These are phyloP conservation scores for Numida meleagris DNA, from an alignment of 2,113 vertebrate genomes.

Conservation along the genomic window DNA sequence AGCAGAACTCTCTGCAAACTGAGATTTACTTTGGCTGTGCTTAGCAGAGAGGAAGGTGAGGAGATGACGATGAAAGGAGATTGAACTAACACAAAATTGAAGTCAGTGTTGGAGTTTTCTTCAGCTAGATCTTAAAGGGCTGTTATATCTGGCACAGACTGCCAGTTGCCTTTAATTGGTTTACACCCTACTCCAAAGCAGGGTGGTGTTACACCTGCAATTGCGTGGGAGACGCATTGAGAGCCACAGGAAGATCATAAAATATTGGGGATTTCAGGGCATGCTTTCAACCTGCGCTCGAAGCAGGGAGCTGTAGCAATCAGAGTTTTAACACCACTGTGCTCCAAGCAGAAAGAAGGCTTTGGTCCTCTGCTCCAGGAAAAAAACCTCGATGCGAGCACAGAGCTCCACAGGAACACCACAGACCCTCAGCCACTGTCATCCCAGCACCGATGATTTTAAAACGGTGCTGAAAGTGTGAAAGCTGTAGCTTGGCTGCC, in stretches of 20 bases:
- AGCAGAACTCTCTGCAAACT: neutral
- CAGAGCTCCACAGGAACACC: accelerated
- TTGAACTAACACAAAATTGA: neutral
- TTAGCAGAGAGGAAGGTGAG: neutral
- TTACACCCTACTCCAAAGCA: neutral
- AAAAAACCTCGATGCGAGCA: too few relatives aligned
- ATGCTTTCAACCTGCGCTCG: neutral
- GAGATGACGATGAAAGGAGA: neutral
- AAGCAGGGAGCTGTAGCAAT: accelerated
- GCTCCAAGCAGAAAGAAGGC: neutral
- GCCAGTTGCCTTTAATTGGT: neutral
- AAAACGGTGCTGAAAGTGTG: accelerated
- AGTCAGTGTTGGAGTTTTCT: neutral
- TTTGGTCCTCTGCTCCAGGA: neutral
- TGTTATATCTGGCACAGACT: neutral
- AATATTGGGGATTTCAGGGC: neutral
- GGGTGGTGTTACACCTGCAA: neutral
- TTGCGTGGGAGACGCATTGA: neutral
- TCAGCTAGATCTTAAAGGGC: neutral
- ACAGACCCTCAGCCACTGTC: accelerated
- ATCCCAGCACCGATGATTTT: accelerated
- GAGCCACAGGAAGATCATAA: neutral
- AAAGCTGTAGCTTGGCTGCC: neutral
- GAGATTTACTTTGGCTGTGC: accelerated
- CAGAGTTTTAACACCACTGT: neutral